Evolutionary conservation across 2,113 vertebrate genomes (phyloP).

Genomic region (Cryptotis parvus): DNA sequence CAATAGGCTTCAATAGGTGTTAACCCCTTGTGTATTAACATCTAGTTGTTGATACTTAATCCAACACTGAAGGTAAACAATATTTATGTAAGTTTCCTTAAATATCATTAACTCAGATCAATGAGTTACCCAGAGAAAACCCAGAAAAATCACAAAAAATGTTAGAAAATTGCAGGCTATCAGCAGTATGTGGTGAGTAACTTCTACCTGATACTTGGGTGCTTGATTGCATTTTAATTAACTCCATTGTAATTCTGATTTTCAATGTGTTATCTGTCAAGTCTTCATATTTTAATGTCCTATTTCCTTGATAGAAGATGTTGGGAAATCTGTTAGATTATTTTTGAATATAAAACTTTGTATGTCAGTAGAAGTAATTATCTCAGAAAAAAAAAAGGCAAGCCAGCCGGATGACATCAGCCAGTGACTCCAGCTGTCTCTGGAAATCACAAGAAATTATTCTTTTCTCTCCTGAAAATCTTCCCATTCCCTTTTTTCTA

Average conservation of each 20-base stretch:
- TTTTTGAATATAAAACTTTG: slow-evolving; percentile 46
- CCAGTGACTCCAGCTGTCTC: not conserved
- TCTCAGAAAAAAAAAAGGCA: not conserved
- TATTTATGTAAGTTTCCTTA: too few relatives aligned
- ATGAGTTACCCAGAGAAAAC: not conserved
- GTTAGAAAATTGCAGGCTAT: not conserved
- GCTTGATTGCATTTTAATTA: slow-evolving; percentile 58
- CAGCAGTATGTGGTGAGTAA: not conserved
- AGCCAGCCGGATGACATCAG: too few relatives aligned
- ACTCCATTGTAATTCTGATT: not conserved
- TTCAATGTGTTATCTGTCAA: slow-evolving; percentile 2
- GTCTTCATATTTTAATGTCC: slow-evolving; percentile 9
- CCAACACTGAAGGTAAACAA: too few relatives aligned
- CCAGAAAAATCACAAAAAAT: too few relatives aligned
- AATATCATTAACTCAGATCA: not conserved
- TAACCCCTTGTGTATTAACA: too few relatives aligned
- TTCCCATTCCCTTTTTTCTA: not conserved
- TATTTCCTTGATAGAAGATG: not conserved
- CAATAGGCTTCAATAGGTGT: too few relatives aligned
- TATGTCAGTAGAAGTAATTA: slow-evolving; percentile 51
- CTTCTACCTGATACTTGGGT: not conserved
- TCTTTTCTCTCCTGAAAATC: slow-evolving; percentile 26
- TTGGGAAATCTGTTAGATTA: slow-evolving; percentile 14
- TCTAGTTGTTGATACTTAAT: too few relatives aligned
- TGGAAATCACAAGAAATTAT: not conserved